Conservation (phyloP, 1,140 invertebrate genomes). For the Druon quercuslanigerum region DNA sequence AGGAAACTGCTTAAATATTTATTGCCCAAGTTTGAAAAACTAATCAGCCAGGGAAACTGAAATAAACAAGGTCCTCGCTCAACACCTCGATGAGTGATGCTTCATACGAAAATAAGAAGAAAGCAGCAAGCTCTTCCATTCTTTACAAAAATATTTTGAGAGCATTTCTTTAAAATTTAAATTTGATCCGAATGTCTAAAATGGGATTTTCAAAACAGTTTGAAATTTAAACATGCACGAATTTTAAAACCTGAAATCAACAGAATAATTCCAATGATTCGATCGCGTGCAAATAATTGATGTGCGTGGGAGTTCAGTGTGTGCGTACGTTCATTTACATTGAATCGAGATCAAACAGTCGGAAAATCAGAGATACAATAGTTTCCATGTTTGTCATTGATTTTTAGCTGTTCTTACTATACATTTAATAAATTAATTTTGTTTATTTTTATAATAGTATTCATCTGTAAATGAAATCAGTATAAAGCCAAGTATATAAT, state of each 20-base stretch:
- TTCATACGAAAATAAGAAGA: not conserved
- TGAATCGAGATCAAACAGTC: not conserved
- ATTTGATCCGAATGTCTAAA: no score
- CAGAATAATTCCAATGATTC: slow-evolving; percentile 11
- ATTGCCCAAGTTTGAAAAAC: not conserved
- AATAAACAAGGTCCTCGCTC: not conserved
- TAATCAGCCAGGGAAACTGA: not conserved
- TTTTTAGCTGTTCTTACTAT: no score
- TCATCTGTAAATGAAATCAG: no score
- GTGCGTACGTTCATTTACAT: not conserved
- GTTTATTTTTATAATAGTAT: no score
- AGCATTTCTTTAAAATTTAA: no score
- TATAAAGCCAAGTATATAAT: no score
- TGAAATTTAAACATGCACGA: no score
- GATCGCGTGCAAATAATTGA: slow-evolving; percentile 3
- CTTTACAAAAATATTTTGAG: not conserved
- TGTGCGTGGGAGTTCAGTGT: not conserved
- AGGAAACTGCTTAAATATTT: not conserved
- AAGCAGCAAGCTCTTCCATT: not conserved
- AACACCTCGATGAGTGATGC: not conserved
- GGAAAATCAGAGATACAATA: no score
- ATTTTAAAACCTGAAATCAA: not conserved
- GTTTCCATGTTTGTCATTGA: no score
- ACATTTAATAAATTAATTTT: no score
- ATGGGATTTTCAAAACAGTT: no score